phyloP scores from a whole-genome alignment of 2,888 invertebrate species.

The Apamea sordens region DNA sequence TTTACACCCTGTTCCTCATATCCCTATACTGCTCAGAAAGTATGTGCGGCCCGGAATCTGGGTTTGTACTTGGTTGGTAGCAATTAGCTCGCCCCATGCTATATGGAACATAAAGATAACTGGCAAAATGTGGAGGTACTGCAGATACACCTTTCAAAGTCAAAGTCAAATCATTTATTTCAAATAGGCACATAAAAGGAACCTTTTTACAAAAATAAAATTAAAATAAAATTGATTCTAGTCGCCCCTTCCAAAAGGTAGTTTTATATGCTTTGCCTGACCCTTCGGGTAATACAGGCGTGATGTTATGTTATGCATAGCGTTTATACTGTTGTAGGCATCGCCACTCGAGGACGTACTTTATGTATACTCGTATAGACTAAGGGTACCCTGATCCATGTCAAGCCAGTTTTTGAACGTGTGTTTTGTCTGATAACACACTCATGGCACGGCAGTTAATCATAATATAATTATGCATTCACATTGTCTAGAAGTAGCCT shows the following conservation, averaged over 20 bases:
- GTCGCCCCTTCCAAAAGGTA: too few species aligned
- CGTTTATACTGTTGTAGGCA: not conserved
- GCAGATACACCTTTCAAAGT: not conserved
- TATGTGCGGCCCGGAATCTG: not conserved
- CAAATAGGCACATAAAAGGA: too few species aligned
- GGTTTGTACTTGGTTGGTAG: not conserved
- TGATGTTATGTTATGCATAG: not conserved
- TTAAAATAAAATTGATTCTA: too few species aligned
- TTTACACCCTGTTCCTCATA: too few species aligned
- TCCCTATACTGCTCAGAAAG: too few species aligned
- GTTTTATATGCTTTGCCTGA: too few species aligned
- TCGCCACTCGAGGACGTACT: not conserved
- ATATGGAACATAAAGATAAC: not conserved
- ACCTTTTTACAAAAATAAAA: too few species aligned
- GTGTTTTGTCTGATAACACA: not conserved
- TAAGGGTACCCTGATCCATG: not conserved
- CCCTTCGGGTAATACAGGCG: not conserved
- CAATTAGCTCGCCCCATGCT: not conserved
- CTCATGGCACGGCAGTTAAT: too few species aligned
- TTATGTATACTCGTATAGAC: not conserved
- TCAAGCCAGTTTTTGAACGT: not conserved
- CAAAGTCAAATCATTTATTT: too few species aligned
- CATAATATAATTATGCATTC: too few species aligned
- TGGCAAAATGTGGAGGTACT: not conserved
- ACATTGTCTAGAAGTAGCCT: not conserved